These are phyloP conservation scores for Hippolais icterina DNA, from an alignment of 2,113 vertebrate genomes.

Conservation along the genomic window DNA sequence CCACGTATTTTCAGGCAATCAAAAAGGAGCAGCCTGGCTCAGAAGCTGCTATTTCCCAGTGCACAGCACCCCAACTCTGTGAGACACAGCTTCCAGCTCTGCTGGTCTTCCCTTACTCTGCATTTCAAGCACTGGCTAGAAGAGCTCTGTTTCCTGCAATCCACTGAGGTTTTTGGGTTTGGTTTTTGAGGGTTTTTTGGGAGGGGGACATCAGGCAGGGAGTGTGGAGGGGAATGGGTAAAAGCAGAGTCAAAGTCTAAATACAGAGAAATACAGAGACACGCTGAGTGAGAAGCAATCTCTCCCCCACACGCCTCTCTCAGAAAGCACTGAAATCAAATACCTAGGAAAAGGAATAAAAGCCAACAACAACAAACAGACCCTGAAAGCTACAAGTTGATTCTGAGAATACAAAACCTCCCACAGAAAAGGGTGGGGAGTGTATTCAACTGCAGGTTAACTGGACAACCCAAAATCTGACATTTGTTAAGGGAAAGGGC, in stretches of 20 bases:
- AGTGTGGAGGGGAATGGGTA: not conserved
- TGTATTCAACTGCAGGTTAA: not conserved
- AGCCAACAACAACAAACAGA: slow-evolving; percentile 33
- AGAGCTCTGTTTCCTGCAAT: not conserved
- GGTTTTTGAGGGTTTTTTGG: not conserved
- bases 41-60: not conserved
- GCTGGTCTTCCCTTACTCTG: not conserved
- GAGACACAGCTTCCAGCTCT: not conserved
- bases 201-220: no score
- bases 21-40: not conserved
- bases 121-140: not conserved
- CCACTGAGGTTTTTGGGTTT: not conserved
- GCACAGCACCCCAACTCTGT: not conserved
- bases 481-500: not conserved
- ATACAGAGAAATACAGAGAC: not conserved
- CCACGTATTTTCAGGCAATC: not conserved
- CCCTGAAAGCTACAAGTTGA: not conserved
- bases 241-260: not conserved
- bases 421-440: not conserved
- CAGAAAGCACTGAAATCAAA: slow-evolving; percentile 3
- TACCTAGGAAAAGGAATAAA: not conserved
- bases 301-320: not conserved
- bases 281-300: not conserved
- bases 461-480: not conserved
- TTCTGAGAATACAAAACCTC: not conserved